Evolutionary conservation across 2,113 vertebrate genomes (phyloP), one percentile per base, ranked within the genome.

Genomic region (Sturnus vulgaris): DNA sequence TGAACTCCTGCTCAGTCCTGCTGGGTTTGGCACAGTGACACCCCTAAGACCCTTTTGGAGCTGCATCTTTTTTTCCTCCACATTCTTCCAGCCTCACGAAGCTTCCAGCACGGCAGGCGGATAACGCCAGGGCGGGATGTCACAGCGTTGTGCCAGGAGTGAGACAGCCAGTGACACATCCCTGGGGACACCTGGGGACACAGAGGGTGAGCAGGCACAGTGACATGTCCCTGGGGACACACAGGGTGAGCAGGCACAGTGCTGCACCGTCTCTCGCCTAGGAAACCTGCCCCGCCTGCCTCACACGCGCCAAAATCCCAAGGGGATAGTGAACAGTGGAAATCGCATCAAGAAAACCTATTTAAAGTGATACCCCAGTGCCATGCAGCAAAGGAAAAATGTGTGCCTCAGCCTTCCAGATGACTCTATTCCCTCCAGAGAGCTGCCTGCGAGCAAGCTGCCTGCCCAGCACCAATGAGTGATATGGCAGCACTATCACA

Each of bases 41-140:
- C 5, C 10, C 39, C 52, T 12, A 14, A 12, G 16, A 6, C 56
- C 25, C 42, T 78, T 65, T 11, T 8, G 77, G 19, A 56, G 39
- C 18, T 52, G 30, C 21, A 24, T 19, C 31, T n/a, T 47, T 75
- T 10, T 28, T 11, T 6, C 2, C 11, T 10, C 10, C n/a, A 28
- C 12, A 2, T 47, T 46, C 37, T 46, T 56, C 21, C 59, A 75
- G 52, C 33, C 39, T 71, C 30, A 2, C 1, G 35, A 84, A 28
- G 59, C 27, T 86, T 61, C 55, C 65, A 81, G n/a, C 4, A 0
- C 25, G 0, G 2, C 3, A 1, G 49, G 40, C 0, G 0, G 37
- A 1, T 49, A 28, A 53, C 0, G 2, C 44, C 68, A 21, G 60
- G 77, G 68, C 0, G 0, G 55, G 72, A 77, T 55, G 76, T 63